Evolutionary conservation across 2,113 vertebrate genomes (phyloP), one percentile per base, ranked within the genome.

Genomic region (Pelobates fuscus): DNA sequence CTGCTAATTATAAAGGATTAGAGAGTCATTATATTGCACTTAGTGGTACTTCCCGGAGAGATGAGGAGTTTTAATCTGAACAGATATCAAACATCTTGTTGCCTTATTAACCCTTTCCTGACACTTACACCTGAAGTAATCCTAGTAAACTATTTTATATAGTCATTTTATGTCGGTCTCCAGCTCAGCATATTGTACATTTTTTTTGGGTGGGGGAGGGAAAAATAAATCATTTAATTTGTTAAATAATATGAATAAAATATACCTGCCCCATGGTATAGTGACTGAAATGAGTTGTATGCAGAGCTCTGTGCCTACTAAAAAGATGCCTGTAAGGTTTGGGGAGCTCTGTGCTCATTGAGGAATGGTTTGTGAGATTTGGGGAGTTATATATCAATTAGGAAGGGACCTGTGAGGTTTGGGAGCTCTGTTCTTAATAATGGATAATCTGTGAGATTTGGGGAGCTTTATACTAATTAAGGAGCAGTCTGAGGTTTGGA

Each of bases 1-100:
- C 46, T 37, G 61, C 59, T 73, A 73, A 73, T 73, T 73, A 63
- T 43, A 30, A 71, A 52, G 70, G 70, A 72, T 72, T 72, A 63
- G 43, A 63, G 23, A 62, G 26, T 72, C 70, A 72, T 72, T 72
- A 72, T 62, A 72, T 52, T 49, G 70, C 70, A 63, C 59, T 72
- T 72, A 72, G 70, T 43, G 63, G 70, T 59, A 72, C 58, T 72
- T 72, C 61, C 43, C 43, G n/a, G 26, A 54, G 70, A 62, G 26
- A 63, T 25, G 23, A 72, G 70, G 44, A 63, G 59, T 54, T 52
- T 63, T 63, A 72, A 63, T 72, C 70, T 20, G 4, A 3, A 54
- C 41, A 62, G 26, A n/a, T 54, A 49, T n/a, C 20, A 7, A n/a
- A n/a, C n/a, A n/a, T n/a, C n/a, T n/a, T n/a, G n/a, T n/a, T n/a